Percentiles rank a stretch among this genome's conserved stretches.
Conservation (phyloP, 2,113 vertebrate genomes). For the Pseudolaguvia tuberculata region DNA sequence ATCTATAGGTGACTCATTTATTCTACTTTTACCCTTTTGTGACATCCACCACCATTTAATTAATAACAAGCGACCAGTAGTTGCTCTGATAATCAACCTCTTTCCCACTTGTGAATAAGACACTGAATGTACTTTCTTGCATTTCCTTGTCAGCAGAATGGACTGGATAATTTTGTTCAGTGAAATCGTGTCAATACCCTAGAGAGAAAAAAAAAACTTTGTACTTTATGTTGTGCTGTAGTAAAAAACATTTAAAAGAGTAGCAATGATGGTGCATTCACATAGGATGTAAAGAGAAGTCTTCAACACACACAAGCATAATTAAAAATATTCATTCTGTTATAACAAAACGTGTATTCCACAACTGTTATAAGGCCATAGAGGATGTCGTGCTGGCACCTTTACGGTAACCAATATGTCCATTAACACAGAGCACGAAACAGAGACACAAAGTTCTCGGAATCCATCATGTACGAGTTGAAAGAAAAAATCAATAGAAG, state of each 20-base stretch:
- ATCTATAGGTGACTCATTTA: slow-evolving; percentile 17
- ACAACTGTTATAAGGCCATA: slow-evolving; percentile 8
- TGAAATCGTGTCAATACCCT: slow-evolving; percentile 36
- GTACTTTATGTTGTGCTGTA: no score
- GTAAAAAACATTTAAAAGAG: no score
- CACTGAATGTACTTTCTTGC: slow-evolving; percentile 34
- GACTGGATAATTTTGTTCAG: slow-evolving; percentile 51
- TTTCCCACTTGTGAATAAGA: slow-evolving; percentile 32
- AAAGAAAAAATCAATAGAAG: slow-evolving; percentile 17
- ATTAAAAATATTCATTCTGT: slow-evolving; percentile 1
- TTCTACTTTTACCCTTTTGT: slow-evolving; percentile 4
- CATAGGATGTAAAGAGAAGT: slow-evolving; percentile 28
- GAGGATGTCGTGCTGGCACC: neutral
- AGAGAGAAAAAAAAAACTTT: slow-evolving; percentile 27
- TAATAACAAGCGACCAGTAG: slow-evolving; percentile 29
- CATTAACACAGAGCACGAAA: neutral
- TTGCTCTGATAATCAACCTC: slow-evolving; percentile 42
- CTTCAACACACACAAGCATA: neutral
- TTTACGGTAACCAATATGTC: neutral
- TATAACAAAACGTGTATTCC: slow-evolving; percentile 32
- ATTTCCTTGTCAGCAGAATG: slow-evolving; percentile 47
- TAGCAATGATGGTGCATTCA: slow-evolving; percentile 16
- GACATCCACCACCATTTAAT: slow-evolving; percentile 33
- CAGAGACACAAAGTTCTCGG: neutral
- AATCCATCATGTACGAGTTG: neutral